These are phyloP conservation scores for Catharus minimus DNA, from an alignment of 2,113 vertebrate genomes.

Conservation along the genomic window DNA sequence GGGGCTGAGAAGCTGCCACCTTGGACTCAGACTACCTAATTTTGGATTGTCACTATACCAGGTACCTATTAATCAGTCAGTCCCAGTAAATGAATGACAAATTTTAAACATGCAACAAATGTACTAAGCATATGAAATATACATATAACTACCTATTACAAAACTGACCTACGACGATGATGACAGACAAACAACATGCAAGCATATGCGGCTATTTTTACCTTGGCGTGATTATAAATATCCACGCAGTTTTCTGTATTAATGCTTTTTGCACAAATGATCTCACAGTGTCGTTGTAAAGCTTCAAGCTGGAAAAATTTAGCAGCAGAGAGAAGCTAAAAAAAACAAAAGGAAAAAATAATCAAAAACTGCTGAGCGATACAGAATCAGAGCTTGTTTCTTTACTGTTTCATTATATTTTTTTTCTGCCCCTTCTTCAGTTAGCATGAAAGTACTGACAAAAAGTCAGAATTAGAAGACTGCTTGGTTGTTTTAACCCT, in stretches of 20 bases:
- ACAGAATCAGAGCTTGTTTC: background rate
- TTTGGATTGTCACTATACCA: background rate
- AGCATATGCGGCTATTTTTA: constrained; percentile 50
- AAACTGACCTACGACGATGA: background rate
- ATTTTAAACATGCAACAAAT: background rate
- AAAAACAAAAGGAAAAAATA: background rate
- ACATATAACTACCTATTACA: background rate
- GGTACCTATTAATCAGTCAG: background rate
- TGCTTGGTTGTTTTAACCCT: background rate
- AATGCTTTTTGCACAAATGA: constrained; percentile 96
- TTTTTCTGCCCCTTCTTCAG: background rate
- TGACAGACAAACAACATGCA: background rate
- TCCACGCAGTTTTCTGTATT: constrained; percentile 96
- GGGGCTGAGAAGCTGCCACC: background rate
- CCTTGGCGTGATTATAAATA: constrained; percentile 98
- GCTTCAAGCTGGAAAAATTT: constrained; percentile 98
- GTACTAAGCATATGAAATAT: background rate
- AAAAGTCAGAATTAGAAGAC: background rate
- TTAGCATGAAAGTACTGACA: background rate
- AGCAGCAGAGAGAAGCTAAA: constrained; percentile 93
- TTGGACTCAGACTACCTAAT: background rate
- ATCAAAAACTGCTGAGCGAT: constrained; percentile 3
- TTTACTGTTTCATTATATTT: background rate
- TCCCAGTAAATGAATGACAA: background rate
- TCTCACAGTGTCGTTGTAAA: constrained; percentile 97